Evolutionary conservation across 2,113 vertebrate genomes (phyloP).

Genomic region (Aplodontia rufa): DNA sequence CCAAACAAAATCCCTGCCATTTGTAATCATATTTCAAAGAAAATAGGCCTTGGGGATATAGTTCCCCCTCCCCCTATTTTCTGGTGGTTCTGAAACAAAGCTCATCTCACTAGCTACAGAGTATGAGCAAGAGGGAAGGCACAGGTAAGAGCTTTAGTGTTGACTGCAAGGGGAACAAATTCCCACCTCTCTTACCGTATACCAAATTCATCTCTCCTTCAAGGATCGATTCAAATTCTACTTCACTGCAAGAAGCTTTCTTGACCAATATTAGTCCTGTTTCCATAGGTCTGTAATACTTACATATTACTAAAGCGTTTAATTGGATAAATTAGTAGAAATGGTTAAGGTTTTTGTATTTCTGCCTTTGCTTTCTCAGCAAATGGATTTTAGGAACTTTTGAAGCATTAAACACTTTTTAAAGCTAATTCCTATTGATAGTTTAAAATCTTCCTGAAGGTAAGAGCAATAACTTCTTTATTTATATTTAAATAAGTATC

Average conservation of each 20-base stretch:
- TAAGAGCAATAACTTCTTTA: not conserved
- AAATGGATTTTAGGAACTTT: not conserved
- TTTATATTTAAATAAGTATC: not conserved
- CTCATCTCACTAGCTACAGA: not conserved
- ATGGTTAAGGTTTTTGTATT: not conserved
- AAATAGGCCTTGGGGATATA: not conserved
- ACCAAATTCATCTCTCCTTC: not conserved
- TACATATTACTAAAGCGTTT: not conserved
- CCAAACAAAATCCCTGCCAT: not conserved
- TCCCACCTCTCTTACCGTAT: not conserved
- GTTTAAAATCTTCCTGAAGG: not conserved
- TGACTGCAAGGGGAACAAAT: not conserved
- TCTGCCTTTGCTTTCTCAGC: not conserved
- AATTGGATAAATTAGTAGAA: constrained; percentile 14
- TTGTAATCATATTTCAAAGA: not conserved
- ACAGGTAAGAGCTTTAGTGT: not conserved
- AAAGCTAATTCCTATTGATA: not conserved
- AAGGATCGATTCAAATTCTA: not conserved
- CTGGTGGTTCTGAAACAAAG: not conserved
- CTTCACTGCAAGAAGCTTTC: not conserved
- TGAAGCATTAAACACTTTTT: not conserved
- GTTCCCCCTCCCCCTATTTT: not conserved
- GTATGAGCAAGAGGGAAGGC: not conserved
- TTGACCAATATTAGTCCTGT: not conserved
- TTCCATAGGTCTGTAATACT: not conserved